Base-by-base conservation (phyloP, 1,140 invertebrate genomes). In the Micrasema minimum region DNA sequence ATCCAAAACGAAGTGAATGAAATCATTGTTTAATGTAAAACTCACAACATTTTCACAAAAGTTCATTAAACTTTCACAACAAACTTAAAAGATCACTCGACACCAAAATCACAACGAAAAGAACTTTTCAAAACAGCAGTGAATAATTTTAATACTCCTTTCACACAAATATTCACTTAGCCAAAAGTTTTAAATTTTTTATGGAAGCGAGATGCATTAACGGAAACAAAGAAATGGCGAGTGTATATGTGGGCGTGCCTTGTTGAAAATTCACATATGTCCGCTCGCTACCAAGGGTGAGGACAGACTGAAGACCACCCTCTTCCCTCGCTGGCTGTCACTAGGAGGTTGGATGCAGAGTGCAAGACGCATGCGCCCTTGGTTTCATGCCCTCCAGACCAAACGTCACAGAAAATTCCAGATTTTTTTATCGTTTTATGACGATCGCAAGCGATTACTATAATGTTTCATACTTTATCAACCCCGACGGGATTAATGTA, bases 201-300 rank as follows among this genome's bases (percentile, higher is more conserved):
- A 4, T 31, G 3, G n/a, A n/a, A n/a, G 3, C 43, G 41, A 46
- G 43, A 31, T 46, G 51, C 26, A 22, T 59, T 59, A 10, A 59
- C 55, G 18, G 35, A 38, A 41, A 59, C 55, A 59, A 59, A 59
- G 55, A 41, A 16, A 55, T 31, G 35, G 14, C 55, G 55, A 22
- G n/a, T 26, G 18, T 22, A 2, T 35, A 5, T 59, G 55, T 38
- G 55, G 55, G 55, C 37, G 55, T 59, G 37, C 16, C 55, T 59
- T 12, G 10, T 9, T 9, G 0, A 2, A 16, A 35, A 6, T 16
- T 20, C 37, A 22, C 35, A 18, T 14, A 41, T 35, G 55, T 41
- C 55, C 18, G 55, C 31, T 2, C 16, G 9, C 5, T 31, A 2
- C 37, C 0, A 41, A 18, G 55, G 55, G 55, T 41, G 16, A 16